Base-by-base conservation (phyloP, 2,888 invertebrate species). In the Apamea sordens region DNA sequence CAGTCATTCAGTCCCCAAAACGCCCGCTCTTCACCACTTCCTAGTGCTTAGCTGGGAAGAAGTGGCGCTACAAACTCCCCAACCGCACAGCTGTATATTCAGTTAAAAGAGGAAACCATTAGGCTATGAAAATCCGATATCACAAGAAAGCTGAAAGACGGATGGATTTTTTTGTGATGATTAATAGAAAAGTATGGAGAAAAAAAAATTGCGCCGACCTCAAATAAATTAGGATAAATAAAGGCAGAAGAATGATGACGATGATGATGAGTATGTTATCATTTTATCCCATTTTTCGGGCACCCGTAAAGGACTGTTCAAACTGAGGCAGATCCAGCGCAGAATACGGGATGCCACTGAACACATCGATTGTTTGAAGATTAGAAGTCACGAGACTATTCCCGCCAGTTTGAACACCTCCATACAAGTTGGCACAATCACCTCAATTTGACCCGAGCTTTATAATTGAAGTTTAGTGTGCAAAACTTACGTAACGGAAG, bases 401-500 rank as follows among this genome's bases (percentile, higher is more conserved):
- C 10, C 24, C 56, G 10, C 24, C 56, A 56, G 24, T 24, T 56
- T 24, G 56, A 56, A n/a, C 24, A 11, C 8, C 24, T 24, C 24
- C 24, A 3, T 24, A 56, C 24, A 24, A 56, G 24, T 56, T 56
- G 24, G 8, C 8, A 47, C 3, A 28, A 68, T 28, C 28, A 36
- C 32, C 18, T 50, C 24, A 32, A 24, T 70, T 70, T 70, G 53
- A 70, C 32, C 15, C 15, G 8, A 70, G 53, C n/a, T 36, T 50
- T 36, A 36, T n/a, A 71, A 53, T 36, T 24, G 36, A 70, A 53
- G 11, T 36, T 36, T 18, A 71, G 18, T n/a, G 24, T 65, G 21
- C 18, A 32, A 67, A 64, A 92, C 95, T 92, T 68, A 96, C 96
- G 83, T 95, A 95, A 93, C 94, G 90, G 32, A 87, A 85, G 2